Evolutionary conservation across 2,797 vertebrate species (phyloP).

Genomic region (Sebastes kiyomatsui): DNA sequence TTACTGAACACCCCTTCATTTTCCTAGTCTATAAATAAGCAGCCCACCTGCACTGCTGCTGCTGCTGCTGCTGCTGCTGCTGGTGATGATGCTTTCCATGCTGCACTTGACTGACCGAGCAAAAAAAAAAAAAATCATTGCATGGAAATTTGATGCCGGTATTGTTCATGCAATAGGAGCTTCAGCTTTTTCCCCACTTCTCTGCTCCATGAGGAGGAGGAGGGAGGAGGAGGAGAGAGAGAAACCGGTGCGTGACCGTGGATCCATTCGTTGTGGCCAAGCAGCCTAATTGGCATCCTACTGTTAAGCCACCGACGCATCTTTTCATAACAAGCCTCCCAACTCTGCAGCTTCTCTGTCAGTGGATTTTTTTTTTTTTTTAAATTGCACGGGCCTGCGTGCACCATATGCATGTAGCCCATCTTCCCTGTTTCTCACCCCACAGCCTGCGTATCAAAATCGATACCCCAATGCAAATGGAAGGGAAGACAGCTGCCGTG

Average conservation of each 20-base stretch:
- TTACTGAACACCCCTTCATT: background rate
- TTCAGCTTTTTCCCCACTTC: constrained; percentile 34
- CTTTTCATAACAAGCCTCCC: constrained; percentile 75
- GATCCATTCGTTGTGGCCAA: constrained; percentile 70
- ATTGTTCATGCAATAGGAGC: constrained; percentile 71
- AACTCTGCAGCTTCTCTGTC: constrained; percentile 64
- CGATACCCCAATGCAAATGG: constrained; percentile 77
- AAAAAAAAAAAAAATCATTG: constrained; percentile 48
- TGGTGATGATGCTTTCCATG: constrained; percentile 43
- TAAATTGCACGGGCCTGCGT: constrained; percentile 53
- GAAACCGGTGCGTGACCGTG: constrained; percentile 67
- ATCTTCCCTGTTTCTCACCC: constrained; percentile 51
- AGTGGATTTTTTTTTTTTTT: constrained; percentile 37
- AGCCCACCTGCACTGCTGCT: constrained; percentile 37
- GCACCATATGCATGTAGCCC: constrained; percentile 44
- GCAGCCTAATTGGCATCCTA: constrained; percentile 80
- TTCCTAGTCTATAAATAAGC: background rate
- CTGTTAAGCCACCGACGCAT: constrained; percentile 76
- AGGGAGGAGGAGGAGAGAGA: constrained; percentile 13
- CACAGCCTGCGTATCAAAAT: constrained; percentile 68
- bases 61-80: background rate
- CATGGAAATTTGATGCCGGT: constrained; percentile 67
- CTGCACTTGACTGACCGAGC: constrained; percentile 46
- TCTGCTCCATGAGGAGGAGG: constrained; percentile 26
- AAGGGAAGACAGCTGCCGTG: constrained; percentile 36